A percentile compares a stretch with the other conserved stretches of the same genome.
These are phyloP conservation scores for Pseudococcus longispinus DNA, from an alignment of 2,888 invertebrate genomes.

Conservation along the genomic window DNA sequence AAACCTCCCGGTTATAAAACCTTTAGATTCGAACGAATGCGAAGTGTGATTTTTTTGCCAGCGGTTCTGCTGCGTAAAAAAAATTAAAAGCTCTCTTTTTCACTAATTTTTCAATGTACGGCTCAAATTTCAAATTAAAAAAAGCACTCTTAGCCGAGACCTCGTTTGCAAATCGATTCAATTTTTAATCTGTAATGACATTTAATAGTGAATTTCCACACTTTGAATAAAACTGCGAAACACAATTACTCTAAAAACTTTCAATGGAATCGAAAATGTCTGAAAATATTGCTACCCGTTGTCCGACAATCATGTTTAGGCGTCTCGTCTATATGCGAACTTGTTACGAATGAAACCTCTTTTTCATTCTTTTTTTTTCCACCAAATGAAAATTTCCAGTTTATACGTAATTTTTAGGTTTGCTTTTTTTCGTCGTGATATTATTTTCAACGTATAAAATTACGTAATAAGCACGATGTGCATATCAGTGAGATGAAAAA, in stretches of 20 bases:
- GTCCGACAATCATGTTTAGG: not conserved
- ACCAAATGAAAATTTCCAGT: not conserved
- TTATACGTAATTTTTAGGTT: not conserved
- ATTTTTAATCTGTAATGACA: constrained; percentile 13
- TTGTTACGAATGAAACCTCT: not conserved
- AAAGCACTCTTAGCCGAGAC: not conserved
- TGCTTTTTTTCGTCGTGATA: not conserved
- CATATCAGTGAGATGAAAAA: not conserved
- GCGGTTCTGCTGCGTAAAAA: not conserved
- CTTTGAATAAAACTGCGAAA: not conserved
- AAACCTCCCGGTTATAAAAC: not conserved
- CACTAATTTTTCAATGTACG: constrained; percentile 20
- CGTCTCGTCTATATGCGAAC: not conserved
- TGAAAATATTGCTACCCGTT: not conserved
- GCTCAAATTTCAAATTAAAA: constrained; percentile 35
- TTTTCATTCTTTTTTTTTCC: not conserved
- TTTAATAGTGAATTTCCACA: constrained; percentile 25
- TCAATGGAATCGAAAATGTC: not conserved
- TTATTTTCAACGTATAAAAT: too few relatives aligned
- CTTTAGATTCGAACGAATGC: constrained; percentile 28
- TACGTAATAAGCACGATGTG: not conserved
- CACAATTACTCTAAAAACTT: constrained; percentile 2
- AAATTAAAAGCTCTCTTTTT: constrained; percentile 23
- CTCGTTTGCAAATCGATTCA: constrained; percentile 6
- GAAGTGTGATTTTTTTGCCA: not conserved